Percentiles rank a stretch among this genome's conserved stretches.
phyloP scores from a whole-genome alignment of 2,113 vertebrate species.

The Hepsetus odoe region DNA sequence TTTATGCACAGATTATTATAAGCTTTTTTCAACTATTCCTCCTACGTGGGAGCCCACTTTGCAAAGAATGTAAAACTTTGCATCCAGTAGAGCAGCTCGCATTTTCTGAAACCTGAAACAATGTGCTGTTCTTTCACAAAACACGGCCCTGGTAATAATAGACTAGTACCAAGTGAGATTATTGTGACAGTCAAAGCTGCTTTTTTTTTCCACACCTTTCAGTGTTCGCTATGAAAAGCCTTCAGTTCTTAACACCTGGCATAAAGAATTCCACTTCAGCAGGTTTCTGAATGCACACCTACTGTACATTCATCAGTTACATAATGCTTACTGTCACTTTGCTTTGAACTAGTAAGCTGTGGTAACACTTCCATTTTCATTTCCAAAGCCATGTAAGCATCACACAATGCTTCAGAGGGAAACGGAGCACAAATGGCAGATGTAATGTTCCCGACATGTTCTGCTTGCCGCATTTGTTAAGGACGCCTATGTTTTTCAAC shows the following conservation, averaged over 20 bases:
- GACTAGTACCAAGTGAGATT: neutral
- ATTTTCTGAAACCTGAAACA: neutral
- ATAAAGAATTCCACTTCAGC: neutral
- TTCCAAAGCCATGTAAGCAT: neutral
- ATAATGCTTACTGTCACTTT: neutral
- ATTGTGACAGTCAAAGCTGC: constrained; percentile 11
- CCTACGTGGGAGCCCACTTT: no score
- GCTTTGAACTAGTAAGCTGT: neutral
- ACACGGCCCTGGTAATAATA: neutral
- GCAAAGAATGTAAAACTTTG: no score
- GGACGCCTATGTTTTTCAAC: no score
- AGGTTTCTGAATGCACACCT: neutral
- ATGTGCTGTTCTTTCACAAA: neutral
- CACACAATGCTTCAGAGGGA: neutral
- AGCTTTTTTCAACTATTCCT: no score
- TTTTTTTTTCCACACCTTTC: neutral
- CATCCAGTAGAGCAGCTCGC: neutral
- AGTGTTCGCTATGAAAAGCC: neutral
- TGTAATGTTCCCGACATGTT: neutral
- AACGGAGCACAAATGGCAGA: neutral
- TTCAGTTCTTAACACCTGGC: neutral
- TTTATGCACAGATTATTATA: no score
- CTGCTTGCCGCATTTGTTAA: no score
- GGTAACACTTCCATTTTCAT: neutral
- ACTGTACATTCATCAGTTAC: neutral